Percentiles rank a stretch among this genome's conserved stretches.
Evolutionary conservation across 2,888 invertebrate genomes (phyloP).

Genomic region (Cyclophora albipunctata): DNA sequence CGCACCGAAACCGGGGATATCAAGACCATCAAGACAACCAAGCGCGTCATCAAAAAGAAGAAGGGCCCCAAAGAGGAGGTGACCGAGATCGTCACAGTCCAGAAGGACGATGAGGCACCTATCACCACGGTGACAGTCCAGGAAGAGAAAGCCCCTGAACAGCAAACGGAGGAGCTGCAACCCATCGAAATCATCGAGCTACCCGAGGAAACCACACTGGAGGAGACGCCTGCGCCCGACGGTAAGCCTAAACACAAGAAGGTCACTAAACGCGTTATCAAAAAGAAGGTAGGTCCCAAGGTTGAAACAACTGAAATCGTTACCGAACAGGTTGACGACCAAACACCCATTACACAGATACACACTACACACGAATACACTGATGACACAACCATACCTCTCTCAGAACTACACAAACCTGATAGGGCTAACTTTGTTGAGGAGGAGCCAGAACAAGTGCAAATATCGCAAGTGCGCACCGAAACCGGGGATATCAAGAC

Average conservation of each 20-base stretch:
- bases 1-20: conserved; percentile 36
- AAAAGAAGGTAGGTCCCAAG: conserved; percentile 20
- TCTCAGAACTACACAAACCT: conserved; percentile 5
- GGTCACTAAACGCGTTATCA: conserved; percentile 27
- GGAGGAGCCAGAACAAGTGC: conserved; percentile 14
- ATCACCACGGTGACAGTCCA: conserved; percentile 35
- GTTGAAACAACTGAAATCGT: conserved; percentile 26
- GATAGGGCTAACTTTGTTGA: conserved; percentile 6
- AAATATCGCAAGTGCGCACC: conserved; percentile 10
- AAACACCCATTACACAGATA: conserved; percentile 19
- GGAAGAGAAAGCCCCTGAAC: conserved; percentile 38
- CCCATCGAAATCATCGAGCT: conserved; percentile 27
- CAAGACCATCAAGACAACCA: conserved; percentile 5
- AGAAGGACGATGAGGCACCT: conserved; percentile 47
- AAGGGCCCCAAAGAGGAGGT: conserved; percentile 30
- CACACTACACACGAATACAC: conserved; percentile 19
- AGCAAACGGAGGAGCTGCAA: conserved; percentile 10
- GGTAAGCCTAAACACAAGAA: conserved; percentile 33
- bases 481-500: conserved; percentile 3
- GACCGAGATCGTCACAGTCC: conserved; percentile 60
- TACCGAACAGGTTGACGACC: conserved; percentile 34
- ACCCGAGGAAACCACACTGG: conserved; percentile 40
- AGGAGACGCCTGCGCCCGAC: conserved; percentile 29
- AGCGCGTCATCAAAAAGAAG: conserved; percentile 4
- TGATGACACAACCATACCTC: conserved; percentile 14